Base-by-base conservation (phyloP, 2,797 vertebrate genomes). In the Gambusia yucatana region DNA sequence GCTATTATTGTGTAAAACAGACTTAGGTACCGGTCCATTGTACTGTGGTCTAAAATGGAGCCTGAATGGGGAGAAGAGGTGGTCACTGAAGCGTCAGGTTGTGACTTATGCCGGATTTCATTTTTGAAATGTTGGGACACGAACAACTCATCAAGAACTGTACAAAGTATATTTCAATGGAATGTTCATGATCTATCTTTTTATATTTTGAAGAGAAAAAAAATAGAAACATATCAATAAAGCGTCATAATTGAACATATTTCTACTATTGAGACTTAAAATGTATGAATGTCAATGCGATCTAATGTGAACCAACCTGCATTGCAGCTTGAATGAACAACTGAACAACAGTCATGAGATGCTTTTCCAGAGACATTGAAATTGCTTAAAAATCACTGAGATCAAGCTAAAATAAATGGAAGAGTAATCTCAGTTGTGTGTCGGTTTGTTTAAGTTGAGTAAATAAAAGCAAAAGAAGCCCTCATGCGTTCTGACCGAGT, bases 141-240 rank as follows among this genome's bases (percentile, higher is more conserved):
- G 92, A 94, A 92, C 88, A 92, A 93, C 89, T 90, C 91, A 93
- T 95, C 85, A 89, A 90, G 88, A 94, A 92, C 93, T 95, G 94
- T 96, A 95, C 84, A 95, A 93, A 95, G 91, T 95, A 94, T 95
- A 94, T 95, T 96, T 95, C 94, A 95, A 94, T 90, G 93, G 94
- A 95, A 95, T 94, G 94, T 95, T 95, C 92, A 94, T 94, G 92
- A 94, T 93, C 92, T 94, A 95, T 94, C 94, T 94, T 96, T 96
- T 95, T 95, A 95, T 95, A 95, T 95, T 95, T 95, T 94, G 86
- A 93, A 94, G 87, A 92, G 93, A 43, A 74, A 75, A 63, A 92
- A 94, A 94, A 94, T 93, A 91, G 91, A 94, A 93, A 96, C 93
- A 95, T 95, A 95, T 95, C 94, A 95, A 95, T 95, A 93, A 95